Base-by-base conservation (phyloP, 2,113 vertebrate species). In the Cricetomys ansorgei region DNA sequence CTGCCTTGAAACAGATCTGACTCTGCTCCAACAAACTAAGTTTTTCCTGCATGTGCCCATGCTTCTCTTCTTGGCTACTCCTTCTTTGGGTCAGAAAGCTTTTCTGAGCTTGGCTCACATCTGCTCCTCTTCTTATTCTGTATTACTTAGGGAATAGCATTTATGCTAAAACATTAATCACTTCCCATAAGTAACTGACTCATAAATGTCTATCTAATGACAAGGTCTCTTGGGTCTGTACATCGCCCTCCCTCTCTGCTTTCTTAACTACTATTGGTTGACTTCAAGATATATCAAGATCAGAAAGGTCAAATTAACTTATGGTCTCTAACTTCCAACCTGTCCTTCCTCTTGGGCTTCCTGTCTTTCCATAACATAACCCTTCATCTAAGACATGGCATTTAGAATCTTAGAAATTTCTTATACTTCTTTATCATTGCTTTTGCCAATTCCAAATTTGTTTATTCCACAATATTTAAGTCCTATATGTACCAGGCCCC, bases 201-300 rank as follows among this genome's bases (percentile, higher is more conserved):
- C 59, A 76, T 50, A 84, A 13, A 53, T 88, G 73, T 77, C 5
- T 50, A 70, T 59, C 34, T 93, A 15, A 16, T 65, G 5, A 1
- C 55, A 43, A 93, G 57, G 59, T 69, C 10, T 25, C 48, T 50
- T 89, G 12, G 3, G 25, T 23, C 6, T 76, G 25, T 48, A 34
- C 3, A 19, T 57, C 53, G 53, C 48, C 17, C 7, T 67, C 4
- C 77, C 4, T 29, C 21, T 80, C 6, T 55, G 95, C 83, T 73
- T 53, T 77, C 43, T 50, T 65, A 64, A 76, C 16, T 25, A 6
- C 25, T 94, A 8, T 77, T 43, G 4, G 3, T 29, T 88, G 62
- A 92, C 25, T 91, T 94, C 89, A 13, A 81, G n/a, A 84, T n/a
- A 65, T 75, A 59, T 92, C 43, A 87, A 70, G 73, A 80, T 89